A percentile compares a stretch with the other conserved stretches of the same genome.
Conservation (phyloP, 2,797 vertebrate genomes). For the Myotis daubentonii region DNA sequence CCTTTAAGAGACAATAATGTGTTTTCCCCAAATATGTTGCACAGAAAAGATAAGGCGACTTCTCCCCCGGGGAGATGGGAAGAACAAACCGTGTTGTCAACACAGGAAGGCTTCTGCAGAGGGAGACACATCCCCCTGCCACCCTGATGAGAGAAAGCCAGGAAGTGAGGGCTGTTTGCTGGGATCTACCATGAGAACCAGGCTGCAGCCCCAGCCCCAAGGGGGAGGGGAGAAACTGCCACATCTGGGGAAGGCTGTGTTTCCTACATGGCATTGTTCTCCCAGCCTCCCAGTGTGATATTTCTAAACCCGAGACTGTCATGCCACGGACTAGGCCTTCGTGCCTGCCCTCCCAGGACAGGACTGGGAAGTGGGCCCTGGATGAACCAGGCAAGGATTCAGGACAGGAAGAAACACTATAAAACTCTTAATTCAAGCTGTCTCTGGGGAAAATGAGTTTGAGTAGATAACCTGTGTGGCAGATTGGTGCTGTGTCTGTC, state of each 20-base stretch:
- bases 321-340: neutral
- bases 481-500: too few species aligned
- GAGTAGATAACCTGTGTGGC: neutral
- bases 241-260: slow-evolving; percentile 45
- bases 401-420: neutral
- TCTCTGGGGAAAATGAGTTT: neutral
- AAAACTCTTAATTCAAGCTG: neutral
- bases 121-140: slow-evolving; percentile 73
- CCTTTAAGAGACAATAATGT: slow-evolving; percentile 78
- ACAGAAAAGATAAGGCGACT: slow-evolving; percentile 77
- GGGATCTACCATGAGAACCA: slow-evolving; percentile 77
- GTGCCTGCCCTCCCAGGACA: neutral
- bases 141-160: slow-evolving; percentile 80
- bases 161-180: slow-evolving; percentile 81
- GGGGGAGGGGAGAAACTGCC: slow-evolving; percentile 7
- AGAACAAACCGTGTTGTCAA: slow-evolving; percentile 82
- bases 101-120: slow-evolving; percentile 82
- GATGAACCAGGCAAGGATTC: neutral
- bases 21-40: slow-evolving; percentile 68
- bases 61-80: slow-evolving; percentile 71
- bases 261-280: slow-evolving; percentile 55
- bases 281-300: neutral
- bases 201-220: neutral
- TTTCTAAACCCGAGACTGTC: neutral
- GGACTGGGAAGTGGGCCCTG: neutral